Evolutionary conservation across 2,888 invertebrate species (phyloP), one percentile per base, ranked within the genome.

Genomic region (Boloria selene): DNA sequence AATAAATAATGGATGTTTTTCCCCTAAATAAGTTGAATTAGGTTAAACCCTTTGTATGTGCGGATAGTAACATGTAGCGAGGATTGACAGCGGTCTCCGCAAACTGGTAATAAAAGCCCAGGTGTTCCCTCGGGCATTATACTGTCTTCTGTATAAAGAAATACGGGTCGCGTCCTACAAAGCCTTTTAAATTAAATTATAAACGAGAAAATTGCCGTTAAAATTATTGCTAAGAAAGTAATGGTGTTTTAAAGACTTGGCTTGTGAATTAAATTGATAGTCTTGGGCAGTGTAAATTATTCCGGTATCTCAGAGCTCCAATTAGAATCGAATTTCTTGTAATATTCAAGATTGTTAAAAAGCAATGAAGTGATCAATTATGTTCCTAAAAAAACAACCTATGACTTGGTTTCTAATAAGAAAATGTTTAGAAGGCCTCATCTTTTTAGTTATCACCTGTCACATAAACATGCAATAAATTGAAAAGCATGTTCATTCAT

Each of bases 21-120:
- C 49, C 13, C 6, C 16, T 7, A 31, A 47, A 26, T 14, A 59
- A 59, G 0, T 38, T 47, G 31, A 49, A 59, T 38, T 59, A 47
- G 59, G 38, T 49, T 59, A 49, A 63, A 56, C 50, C 59, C 22
- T 64, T 65, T 51, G 55, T 45, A 44, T 42, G 31, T 38, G 31
- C 44, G 31, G 16, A 58, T 61, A 59, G 38, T 38, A 58, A 50
- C 65, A 61, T 70, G 70, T 70, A 70, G 70, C 68, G 42, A 68
- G 72, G 61, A 68, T 64, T 68, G 71, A 71, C 68, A 68, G 64
- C 69, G 70, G 69, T 58, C 65, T 45, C 18, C 58, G 42, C 54
- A 65, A 69, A 70, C 69, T 66, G 61, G 26, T 67, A 69, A 70
- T 67, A 67, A 72, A 69, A 59, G 31, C 49, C 38, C 61, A 65